A percentile compares a stretch with the other conserved stretches of the same genome.
phyloP scores from a whole-genome alignment of 2,113 vertebrate genomes.

The Speoplatyrhinus poulsoni region DNA sequence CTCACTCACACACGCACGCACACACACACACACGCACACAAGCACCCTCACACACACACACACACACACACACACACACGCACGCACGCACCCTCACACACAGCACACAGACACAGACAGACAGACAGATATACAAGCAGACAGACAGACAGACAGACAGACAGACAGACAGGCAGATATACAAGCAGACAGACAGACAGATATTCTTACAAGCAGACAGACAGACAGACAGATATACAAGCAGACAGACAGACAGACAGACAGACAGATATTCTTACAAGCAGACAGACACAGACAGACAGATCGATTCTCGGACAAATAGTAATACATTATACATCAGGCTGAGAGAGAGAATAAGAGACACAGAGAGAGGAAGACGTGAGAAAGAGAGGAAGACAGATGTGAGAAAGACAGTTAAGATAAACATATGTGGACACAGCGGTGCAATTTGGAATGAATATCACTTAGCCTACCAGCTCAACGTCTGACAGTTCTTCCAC shows the following conservation, averaged over 20 bases:
- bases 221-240: conserved; percentile 20
- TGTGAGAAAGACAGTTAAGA: background rate
- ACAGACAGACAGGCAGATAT: too few species aligned
- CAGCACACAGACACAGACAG: conserved; percentile 64
- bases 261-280: background rate
- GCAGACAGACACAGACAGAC: too few species aligned
- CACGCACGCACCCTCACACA: conserved; percentile 31
- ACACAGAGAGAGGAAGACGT: conserved; percentile 2
- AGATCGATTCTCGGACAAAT: conserved; percentile 48
- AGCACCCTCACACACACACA: conserved; percentile 8
- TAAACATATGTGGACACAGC: too few species aligned
- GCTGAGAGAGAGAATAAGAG: conserved; percentile 8
- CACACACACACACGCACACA: too few species aligned
- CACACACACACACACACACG: conserved; percentile 11
- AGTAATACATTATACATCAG: conserved; percentile 74
- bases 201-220: conserved; percentile 10
- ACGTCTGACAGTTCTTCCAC: too few species aligned
- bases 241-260: conserved; percentile 64
- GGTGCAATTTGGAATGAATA: too few species aligned
- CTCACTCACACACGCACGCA: conserved; percentile 2
- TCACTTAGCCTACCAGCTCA: too few species aligned
- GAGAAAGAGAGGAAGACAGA: background rate
- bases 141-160: too few species aligned
- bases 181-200: conserved; percentile 8
- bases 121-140: background rate